Conservation (phyloP, 2,797 vertebrate species). For the Lacerta bilineata region DNA sequence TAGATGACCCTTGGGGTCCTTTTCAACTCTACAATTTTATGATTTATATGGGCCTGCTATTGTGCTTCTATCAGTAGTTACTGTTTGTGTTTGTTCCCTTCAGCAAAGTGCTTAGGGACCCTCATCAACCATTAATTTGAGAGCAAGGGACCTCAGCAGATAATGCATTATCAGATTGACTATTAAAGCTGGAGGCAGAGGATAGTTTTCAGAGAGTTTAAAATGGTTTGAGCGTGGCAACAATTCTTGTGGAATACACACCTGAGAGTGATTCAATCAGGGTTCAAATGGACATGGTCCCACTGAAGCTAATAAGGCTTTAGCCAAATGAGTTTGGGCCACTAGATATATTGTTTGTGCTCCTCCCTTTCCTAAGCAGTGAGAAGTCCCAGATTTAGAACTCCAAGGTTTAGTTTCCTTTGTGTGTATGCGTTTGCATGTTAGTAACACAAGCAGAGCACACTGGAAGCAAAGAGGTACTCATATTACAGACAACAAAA, state of each 20-base stretch:
- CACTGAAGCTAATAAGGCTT: neutral
- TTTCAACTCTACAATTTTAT: too few species aligned
- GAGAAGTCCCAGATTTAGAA: neutral
- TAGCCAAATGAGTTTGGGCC: neutral
- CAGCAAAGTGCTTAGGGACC: neutral
- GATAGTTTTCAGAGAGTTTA: neutral
- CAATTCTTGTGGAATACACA: neutral
- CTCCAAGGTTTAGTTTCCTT: neutral
- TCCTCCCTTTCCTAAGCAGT: neutral
- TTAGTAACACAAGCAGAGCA: neutral
- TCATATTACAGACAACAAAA: neutral
- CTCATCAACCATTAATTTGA: neutral
- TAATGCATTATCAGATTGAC: neutral
- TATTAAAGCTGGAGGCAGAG: neutral
- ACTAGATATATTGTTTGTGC: too few species aligned
- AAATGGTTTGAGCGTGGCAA: neutral
- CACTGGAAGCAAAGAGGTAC: neutral
- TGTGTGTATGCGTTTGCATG: neutral
- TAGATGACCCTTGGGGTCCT: too few species aligned
- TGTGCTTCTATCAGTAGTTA: slow-evolving; percentile 23
- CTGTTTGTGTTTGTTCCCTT: neutral
- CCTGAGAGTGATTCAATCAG: neutral
- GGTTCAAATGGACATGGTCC: neutral
- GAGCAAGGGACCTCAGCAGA: neutral
- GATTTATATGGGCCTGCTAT: slow-evolving; percentile 12